Percentiles rank a stretch among this genome's conserved stretches.
Conservation (phyloP, 2,888 invertebrate species). For the Cerastoderma edule region DNA sequence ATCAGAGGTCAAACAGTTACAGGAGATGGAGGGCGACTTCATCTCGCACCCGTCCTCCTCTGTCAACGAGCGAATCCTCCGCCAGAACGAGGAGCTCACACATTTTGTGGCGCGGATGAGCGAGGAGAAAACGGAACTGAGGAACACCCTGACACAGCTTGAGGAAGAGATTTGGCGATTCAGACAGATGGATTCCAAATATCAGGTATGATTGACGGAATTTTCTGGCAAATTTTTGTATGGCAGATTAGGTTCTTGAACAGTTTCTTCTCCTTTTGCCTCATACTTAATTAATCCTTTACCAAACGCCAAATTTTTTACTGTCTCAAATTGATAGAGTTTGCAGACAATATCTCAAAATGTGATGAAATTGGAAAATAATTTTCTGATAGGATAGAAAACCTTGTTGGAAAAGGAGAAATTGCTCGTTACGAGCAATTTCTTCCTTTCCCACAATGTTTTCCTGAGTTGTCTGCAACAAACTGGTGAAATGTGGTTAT, state of each 20-base stretch:
- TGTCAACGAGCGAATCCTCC: slow-evolving; percentile 76
- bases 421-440: no score
- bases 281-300: background rate
- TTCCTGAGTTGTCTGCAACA: no score
- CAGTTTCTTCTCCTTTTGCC: background rate
- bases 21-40: slow-evolving; percentile 61
- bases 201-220: slow-evolving; percentile 39
- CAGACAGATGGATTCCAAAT: slow-evolving; percentile 64
- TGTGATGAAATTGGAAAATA: no score
- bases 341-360: no score
- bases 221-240: background rate
- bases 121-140: slow-evolving; percentile 78
- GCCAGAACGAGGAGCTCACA: slow-evolving; percentile 79
- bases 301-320: no score
- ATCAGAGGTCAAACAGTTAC: slow-evolving; percentile 70
- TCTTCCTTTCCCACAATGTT: no score
- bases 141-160: slow-evolving; percentile 66
- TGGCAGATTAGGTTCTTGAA: no score
- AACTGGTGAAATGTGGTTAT: no score
- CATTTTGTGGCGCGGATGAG: slow-evolving; percentile 73
- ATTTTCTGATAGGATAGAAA: no score
- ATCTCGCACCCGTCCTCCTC: slow-evolving; percentile 51
- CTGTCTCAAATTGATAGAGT: no score
- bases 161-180: slow-evolving; percentile 74
- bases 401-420: no score